A percentile compares a stretch with the other conserved stretches of the same genome.
These are phyloP conservation scores for Augiades crinisus DNA, from an alignment of 2,888 invertebrate species.

Conservation along the genomic window DNA sequence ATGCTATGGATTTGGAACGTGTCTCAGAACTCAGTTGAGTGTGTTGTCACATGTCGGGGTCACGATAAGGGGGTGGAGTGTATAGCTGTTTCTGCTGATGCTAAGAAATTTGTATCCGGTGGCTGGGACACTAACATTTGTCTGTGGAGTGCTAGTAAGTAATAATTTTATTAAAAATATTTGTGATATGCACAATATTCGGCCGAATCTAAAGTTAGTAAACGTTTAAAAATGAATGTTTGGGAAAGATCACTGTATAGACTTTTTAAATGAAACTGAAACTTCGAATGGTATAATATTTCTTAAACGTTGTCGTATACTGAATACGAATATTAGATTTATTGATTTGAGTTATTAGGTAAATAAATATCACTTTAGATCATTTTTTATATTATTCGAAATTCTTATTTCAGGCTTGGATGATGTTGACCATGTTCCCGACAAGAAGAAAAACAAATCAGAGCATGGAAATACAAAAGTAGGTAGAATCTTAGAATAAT, in stretches of 20 bases:
- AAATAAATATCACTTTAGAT: too few species aligned
- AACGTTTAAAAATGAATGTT: too few species aligned
- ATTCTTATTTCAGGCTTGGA: slow-evolving; percentile 61
- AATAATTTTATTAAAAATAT: too few species aligned
- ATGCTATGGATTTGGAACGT: slow-evolving; percentile 95
- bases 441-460: slow-evolving; percentile 81
- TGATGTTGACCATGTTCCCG: slow-evolving; percentile 80
- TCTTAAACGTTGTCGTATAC: too few species aligned
- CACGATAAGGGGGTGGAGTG: slow-evolving; percentile 97
- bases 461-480: slow-evolving; percentile 82
- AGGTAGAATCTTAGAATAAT: slow-evolving; percentile 40
- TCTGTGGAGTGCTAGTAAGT: slow-evolving; percentile 91
- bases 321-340: too few species aligned
- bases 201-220: too few species aligned
- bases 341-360: too few species aligned
- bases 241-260: too few species aligned
- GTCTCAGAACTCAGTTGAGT: slow-evolving; percentile 86
- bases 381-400: too few species aligned
- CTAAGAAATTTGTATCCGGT: slow-evolving; percentile 87
- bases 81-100: slow-evolving; percentile 87
- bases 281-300: too few species aligned
- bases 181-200: too few species aligned
- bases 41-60: slow-evolving; percentile 91
- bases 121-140: slow-evolving; percentile 96
- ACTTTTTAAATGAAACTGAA: too few species aligned